Conservation (phyloP, 2,888 invertebrate species). For the Lepidonotus clava region DNA sequence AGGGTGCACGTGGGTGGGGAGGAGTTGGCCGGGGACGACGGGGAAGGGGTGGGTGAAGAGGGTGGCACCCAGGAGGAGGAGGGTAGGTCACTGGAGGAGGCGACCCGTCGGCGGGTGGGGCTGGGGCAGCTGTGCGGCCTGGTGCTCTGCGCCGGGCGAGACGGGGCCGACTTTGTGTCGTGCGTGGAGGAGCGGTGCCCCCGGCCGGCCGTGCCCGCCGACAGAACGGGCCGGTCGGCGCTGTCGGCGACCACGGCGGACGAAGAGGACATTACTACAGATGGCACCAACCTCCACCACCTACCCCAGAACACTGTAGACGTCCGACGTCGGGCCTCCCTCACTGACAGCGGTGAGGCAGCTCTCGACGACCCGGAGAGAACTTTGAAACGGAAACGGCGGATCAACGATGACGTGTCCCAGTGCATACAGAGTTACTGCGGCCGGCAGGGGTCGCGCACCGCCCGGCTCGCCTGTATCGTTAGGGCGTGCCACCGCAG, state of each 20-base stretch:
- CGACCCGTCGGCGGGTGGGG: neutral
- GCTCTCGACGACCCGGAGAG: constrained; percentile 19
- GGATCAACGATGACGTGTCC: constrained; percentile 61
- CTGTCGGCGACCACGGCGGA: neutral
- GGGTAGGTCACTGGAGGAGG: neutral
- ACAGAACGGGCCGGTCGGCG: neutral
- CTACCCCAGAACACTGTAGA: neutral
- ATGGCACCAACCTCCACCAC: neutral
- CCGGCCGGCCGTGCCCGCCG: neutral
- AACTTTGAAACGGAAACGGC: constrained; percentile 56
- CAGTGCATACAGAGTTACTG: constrained; percentile 65
- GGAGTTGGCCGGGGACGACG: neutral
- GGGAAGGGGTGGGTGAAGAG: neutral
- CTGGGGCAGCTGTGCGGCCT: neutral
- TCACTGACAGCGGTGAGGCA: neutral
- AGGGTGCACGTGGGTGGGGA: neutral
- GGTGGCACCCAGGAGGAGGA: neutral
- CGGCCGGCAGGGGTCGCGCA: constrained; percentile 30
- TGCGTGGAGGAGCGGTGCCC: constrained; percentile 21
- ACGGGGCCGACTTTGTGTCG: neutral
- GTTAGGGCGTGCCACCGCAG: constrained; percentile 56
- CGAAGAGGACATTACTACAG: no score
- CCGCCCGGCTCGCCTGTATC: constrained; percentile 55
- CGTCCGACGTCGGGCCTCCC: neutral
- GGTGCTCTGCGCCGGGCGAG: neutral